Base-by-base conservation (phyloP, 2,888 invertebrate genomes). In the Acanthosepion pharaonis region DNA sequence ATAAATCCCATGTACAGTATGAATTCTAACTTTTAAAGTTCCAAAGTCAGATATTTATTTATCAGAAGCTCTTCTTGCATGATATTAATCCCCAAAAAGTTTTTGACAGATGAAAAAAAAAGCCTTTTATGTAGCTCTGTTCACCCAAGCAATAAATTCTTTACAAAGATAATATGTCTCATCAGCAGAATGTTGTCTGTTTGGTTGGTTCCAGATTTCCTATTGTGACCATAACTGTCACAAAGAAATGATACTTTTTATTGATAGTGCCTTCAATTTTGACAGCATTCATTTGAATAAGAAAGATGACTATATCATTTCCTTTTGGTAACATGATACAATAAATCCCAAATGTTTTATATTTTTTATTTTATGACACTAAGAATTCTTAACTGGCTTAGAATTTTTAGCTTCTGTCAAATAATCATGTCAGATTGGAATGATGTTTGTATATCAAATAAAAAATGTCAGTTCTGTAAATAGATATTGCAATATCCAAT, bases 201-300 rank as follows among this genome's bases (percentile, higher is more conserved):
- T 78, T 28, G 78, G 15, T n/a, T 28, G 78, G 78, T 78, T 78
- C 78, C 78, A 78, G 78, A 28, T 8, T 4, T 28, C n/a, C 78
- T 78, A n/a, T 78, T 78, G 78, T 78, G 78, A 28, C 11, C 78
- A 78, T 28, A 78, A 78, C 78, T 78, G 78, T 78, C 78, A 78
- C 78, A 78, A 78, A n/a, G 11, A 78, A 78, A 78, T 78, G 28
- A 78, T 9, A 78, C n/a, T n/a, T 78, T 78, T 78, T 78, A 78
- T 78, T 28, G 78, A 78, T 78, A 78, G 28, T 28, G n/a, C 11
- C 78, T 28, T 78, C 78, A 78, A n/a, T 78, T 78, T 78, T 78
- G 78, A 78, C 78, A 78, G n/a, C 78, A 78, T 78, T 78, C 78
- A 78, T 78, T 78, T 78, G 78, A 78, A 78, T n/a, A 78, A 78